Conservation (phyloP, 1,140 invertebrate species). For the Tetramorium alpestre region DNA sequence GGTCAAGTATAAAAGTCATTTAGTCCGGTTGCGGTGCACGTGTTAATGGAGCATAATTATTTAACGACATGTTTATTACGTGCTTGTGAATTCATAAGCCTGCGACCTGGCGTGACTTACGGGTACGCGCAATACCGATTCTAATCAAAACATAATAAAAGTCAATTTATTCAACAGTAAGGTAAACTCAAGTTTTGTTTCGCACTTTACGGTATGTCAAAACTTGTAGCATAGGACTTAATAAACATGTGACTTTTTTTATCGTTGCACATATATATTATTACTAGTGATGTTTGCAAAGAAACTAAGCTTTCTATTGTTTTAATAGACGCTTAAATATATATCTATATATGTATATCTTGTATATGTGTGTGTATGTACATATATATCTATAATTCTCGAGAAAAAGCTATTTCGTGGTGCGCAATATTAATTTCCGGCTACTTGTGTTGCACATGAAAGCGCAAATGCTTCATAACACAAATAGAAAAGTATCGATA, state of each 20-base stretch:
- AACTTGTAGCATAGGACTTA: not conserved
- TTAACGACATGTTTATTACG: slow-evolving; percentile 48
- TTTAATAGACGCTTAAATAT: not conserved
- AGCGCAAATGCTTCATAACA: not conserved
- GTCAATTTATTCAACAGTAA: slow-evolving; percentile 13
- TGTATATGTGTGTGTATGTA: too few relatives aligned
- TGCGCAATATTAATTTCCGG: slow-evolving; percentile 31
- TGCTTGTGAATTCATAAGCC: slow-evolving; percentile 8
- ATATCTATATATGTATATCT: too few relatives aligned
- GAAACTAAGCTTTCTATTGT: not conserved
- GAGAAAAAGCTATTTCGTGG: slow-evolving; percentile 2
- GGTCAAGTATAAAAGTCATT: slow-evolving; percentile 42
- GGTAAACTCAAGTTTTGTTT: not conserved
- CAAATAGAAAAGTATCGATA: slow-evolving; percentile 10
- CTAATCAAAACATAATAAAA: slow-evolving; percentile 36
- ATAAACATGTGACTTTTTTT: not conserved
- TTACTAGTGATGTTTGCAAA: not conserved
- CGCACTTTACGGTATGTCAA: not conserved
- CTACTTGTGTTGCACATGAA: not conserved
- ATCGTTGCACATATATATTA: not conserved
- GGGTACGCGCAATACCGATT: not conserved
- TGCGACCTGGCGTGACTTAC: slow-evolving; percentile 11
- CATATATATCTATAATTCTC: not conserved
- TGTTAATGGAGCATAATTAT: slow-evolving; percentile 47
- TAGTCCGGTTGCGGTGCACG: not conserved